Base-by-base conservation (phyloP, 2,888 invertebrate species). In the Tachina grossa region DNA sequence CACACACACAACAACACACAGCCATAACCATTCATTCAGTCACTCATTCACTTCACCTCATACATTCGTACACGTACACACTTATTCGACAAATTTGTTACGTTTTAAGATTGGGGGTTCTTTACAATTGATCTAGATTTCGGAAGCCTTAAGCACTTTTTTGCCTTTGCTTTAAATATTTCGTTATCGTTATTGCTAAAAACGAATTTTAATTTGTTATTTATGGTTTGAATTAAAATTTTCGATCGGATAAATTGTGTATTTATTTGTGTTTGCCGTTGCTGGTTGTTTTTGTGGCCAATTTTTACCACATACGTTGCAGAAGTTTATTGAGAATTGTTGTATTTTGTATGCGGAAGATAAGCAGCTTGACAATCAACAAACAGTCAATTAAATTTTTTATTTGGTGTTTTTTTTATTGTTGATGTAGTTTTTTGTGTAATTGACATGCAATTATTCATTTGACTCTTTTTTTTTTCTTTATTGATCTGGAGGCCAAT, bases 131-230 rank as follows among this genome's bases (percentile, higher is more conserved):
- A 83, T 83, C 83, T 83, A 83, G 83, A 78, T 83, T 78, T 83
- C 77, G 66, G 83, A 83, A 83, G 83, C 83, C 83, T 74, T 59
- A 83, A 83, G 83, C 83, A 59, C 45, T 71, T 83, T 55, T 51
- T 80, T 68, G 14, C 66, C 39, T 77, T 77, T 77, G 49, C 3
- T 68, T 69, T 78, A 39, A 79, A 45, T 71, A 61, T 69, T 69
- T 65, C 14, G 57, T 79, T 83, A 76, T 85, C 85, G 75, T 47
- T 76, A 66, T 80, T 76, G 61, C 71, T 83, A 63, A 76, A 66
- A 81, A 74, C 74, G 66, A 85, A 82, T 71, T 85, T 83, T 79
- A 85, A 85, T 83, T 85, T 83, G 85, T 83, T 79, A 85, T 83
- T 83, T 85, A 83, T 79, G 83, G 76, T 85, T 82, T 79, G 78